Evolutionary conservation across 1,140 invertebrate genomes (phyloP).

Genomic region (Brachionus koreanus): DNA sequence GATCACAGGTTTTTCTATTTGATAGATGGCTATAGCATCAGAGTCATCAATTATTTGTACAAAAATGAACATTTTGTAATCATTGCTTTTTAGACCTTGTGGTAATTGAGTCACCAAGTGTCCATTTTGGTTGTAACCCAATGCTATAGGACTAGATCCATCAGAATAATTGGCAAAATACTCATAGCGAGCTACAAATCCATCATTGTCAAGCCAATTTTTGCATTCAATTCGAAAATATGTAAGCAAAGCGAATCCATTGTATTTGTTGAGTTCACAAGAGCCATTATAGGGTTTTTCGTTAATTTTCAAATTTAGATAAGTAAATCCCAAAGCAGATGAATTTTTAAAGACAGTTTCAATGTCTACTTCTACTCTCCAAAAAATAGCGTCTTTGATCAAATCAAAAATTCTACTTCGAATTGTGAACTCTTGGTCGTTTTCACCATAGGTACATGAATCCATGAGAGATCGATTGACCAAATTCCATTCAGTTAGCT

Average conservation of each 20-base stretch:
- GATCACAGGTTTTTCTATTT: neutral
- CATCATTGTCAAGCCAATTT: slow-evolving; percentile 20
- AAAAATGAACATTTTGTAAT: neutral
- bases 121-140: neutral
- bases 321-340: neutral
- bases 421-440: neutral
- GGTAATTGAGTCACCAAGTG: neutral
- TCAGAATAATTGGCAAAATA: neutral
- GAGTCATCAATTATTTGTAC: slow-evolving; percentile 40
- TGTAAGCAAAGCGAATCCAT: neutral
- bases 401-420: neutral
- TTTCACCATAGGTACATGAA: neutral
- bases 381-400: neutral
- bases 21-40: neutral
- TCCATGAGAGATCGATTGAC: neutral
- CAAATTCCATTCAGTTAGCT: neutral
- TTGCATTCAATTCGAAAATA: neutral
- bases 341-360: neutral
- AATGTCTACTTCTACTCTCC: neutral
- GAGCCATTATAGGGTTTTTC: slow-evolving; percentile 17
- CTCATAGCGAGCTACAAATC: neutral
- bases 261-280: neutral
- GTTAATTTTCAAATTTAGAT: slow-evolving; percentile 18
- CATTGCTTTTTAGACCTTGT: neutral
- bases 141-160: slow-evolving; percentile 15